phyloP scores from a whole-genome alignment of 2,797 vertebrate species.

The Parauchenoglanis ngamensis region DNA sequence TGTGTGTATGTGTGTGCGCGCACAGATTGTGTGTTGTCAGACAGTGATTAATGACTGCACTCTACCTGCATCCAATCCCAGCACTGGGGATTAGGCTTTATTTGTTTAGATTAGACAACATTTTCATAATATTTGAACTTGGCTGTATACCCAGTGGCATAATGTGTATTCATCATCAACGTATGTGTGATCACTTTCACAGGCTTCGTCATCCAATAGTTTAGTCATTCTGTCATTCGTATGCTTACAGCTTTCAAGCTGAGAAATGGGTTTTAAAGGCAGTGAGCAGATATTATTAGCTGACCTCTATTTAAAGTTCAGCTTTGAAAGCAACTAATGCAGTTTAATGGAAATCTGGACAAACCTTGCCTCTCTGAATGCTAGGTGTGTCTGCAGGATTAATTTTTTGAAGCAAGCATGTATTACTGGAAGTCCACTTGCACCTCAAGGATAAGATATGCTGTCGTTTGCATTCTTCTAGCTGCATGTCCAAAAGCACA shows the following conservation, averaged over 20 bases:
- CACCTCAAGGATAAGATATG: not conserved
- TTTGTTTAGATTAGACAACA: constrained; percentile 51
- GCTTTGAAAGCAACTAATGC: constrained; percentile 27
- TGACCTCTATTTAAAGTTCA: constrained; percentile 45
- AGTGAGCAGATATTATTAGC: constrained; percentile 16
- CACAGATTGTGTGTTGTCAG: constrained; percentile 43
- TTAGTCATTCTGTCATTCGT: constrained; percentile 40
- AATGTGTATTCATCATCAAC: constrained; percentile 32
- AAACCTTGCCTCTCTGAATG: not conserved
- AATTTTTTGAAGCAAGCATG: not conserved
- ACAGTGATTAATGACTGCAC: constrained; percentile 57
- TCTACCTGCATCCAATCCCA: constrained; percentile 49
- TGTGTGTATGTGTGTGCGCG: constrained; percentile 28
- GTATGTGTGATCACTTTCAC: constrained; percentile 35
- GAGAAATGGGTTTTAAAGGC: constrained; percentile 42
- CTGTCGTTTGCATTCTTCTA: not conserved
- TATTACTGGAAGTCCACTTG: not conserved
- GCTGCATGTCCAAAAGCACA: not conserved
- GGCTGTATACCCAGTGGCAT: constrained; percentile 44
- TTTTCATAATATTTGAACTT: constrained; percentile 50
- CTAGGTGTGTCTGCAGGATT: not conserved
- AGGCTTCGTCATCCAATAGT: constrained; percentile 38
- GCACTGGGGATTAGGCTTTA: constrained; percentile 41
- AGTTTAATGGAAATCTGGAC: not conserved
- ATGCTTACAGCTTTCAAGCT: constrained; percentile 31